Evolutionary conservation across 2,113 vertebrate species (phyloP), one percentile per base, ranked within the genome.

Genomic region (Pteropus alecto): DNA sequence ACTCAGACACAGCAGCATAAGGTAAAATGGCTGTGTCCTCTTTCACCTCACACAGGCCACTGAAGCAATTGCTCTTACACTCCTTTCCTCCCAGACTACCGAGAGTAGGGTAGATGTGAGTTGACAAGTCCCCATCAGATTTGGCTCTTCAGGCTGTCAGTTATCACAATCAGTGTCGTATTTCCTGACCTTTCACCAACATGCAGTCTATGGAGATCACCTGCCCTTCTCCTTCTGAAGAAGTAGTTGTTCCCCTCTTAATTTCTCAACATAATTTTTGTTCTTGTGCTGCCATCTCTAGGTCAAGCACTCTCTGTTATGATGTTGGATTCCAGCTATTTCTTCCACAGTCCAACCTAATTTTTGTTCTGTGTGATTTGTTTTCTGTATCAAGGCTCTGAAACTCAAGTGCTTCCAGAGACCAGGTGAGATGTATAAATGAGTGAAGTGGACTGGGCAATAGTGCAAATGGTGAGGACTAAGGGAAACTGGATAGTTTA

Each of bases 81-180:
- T 18, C 1, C 13, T 76, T 43, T 71, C 33, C 35, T 87, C 43
- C 7, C 3, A 38, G 18, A 76, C 68, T n/a, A 26, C 7, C 41
- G 16, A 83, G 16, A 4, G 16, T 1, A 12, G 1, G 19, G 4
- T 26, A 41, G 10, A 87, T 28, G 43, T 9, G n/a, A 76, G 51
- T 60, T 38, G n/a, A 2, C 3, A 2, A 3, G 51, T 41, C 1
- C 11, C 33, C 19, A 51, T 48, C 11, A 11, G 2, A 21, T 33
- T 12, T 48, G 65, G 35, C 7, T 58, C 10, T 26, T 51, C 24
- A 22, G 24, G 54, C 43, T 5, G 3, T 60, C 84, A 28, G 33
- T 24, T 35, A 12, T 24, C 28, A 35, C 16, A 21, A 22, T 58
- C 35, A 13, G 8, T 2, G 5, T 48, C 61, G 28, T 16, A 18